Percentiles rank a stretch among this genome's conserved stretches.
Conservation (phyloP, 2,888 invertebrate genomes). For the Meliscaeva auricollis region DNA sequence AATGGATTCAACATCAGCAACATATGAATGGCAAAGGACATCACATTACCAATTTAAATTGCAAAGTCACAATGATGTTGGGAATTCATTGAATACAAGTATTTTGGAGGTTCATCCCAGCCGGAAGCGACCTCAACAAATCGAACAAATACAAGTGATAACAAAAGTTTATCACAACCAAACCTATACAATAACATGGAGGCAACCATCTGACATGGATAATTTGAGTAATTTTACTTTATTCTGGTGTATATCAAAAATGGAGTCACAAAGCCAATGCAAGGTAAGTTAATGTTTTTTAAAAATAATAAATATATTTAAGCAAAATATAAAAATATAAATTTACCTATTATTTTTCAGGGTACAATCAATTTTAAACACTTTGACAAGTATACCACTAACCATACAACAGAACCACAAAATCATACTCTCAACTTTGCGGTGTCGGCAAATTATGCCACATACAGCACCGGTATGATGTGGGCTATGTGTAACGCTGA, state of each 20-base stretch:
- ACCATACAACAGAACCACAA: slow-evolving; percentile 84
- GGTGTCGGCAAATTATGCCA: slow-evolving; percentile 90
- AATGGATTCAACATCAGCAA: slow-evolving; percentile 79
- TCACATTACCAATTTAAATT: slow-evolving; percentile 79
- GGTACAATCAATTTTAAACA: slow-evolving; percentile 87
- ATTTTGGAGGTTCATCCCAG: slow-evolving; percentile 78
- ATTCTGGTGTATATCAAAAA: slow-evolving; percentile 90
- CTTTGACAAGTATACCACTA: slow-evolving; percentile 82
- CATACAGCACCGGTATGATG: slow-evolving; percentile 91
- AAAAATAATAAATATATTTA: background rate
- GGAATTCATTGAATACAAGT: slow-evolving; percentile 78
- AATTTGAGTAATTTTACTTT: slow-evolving; percentile 90
- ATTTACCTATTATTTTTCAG: slow-evolving; percentile 81
- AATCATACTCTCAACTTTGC: slow-evolving; percentile 88
- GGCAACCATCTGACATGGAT: slow-evolving; percentile 84
- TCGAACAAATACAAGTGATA: slow-evolving; percentile 84
- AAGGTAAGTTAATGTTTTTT: slow-evolving; percentile 80
- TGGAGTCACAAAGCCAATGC: slow-evolving; percentile 87
- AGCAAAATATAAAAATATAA: background rate
- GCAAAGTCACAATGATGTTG: slow-evolving; percentile 80
- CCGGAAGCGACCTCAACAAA: slow-evolving; percentile 27
- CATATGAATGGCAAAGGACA: slow-evolving; percentile 78
- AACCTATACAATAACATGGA: slow-evolving; percentile 91
- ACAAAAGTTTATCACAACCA: slow-evolving; percentile 90
- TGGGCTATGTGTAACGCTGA: slow-evolving; percentile 89